Conservation (phyloP, 2,888 invertebrate species). For the Frankliniella fusca region DNA sequence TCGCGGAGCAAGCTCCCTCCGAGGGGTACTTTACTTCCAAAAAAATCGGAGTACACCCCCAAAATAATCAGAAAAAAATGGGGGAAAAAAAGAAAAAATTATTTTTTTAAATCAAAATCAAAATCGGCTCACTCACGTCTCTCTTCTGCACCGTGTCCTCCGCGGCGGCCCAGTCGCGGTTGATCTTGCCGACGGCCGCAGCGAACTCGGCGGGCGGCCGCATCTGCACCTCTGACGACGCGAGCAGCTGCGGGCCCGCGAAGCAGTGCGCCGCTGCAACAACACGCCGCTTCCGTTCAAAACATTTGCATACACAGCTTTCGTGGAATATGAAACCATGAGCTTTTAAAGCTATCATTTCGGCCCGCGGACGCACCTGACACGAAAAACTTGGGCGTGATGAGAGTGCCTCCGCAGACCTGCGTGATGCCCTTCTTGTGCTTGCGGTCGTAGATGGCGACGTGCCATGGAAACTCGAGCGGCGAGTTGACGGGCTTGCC, state of each 20-base stretch:
- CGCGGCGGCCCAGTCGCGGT: not conserved
- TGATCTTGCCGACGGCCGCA: not conserved
- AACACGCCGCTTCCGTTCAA: not conserved
- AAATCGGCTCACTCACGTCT: not conserved
- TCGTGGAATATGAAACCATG: too few relatives aligned
- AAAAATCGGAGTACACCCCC: too few relatives aligned
- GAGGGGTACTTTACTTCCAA: too few relatives aligned
- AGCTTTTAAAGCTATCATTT: too few relatives aligned
- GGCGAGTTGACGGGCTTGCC: not conserved
- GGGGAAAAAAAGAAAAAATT: too few relatives aligned
- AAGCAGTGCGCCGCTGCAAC: not conserved
- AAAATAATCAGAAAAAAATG: too few relatives aligned
- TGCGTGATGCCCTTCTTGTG: not conserved
- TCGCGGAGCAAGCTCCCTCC: too few relatives aligned
- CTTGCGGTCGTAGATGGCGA: not conserved
- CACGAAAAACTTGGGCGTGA: conserved; percentile 7
- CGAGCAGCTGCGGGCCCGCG: not conserved
- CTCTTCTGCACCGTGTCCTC: not conserved
- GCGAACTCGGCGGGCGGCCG: not conserved
- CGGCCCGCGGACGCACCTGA: not conserved
- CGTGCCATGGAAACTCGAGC: not conserved
- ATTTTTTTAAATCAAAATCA: too few relatives aligned
- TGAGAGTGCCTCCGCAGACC: not conserved
- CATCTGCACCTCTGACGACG: not conserved
- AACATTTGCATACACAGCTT: too few relatives aligned